Conservation (phyloP, 2,888 invertebrate species). For the Macaria notata region DNA sequence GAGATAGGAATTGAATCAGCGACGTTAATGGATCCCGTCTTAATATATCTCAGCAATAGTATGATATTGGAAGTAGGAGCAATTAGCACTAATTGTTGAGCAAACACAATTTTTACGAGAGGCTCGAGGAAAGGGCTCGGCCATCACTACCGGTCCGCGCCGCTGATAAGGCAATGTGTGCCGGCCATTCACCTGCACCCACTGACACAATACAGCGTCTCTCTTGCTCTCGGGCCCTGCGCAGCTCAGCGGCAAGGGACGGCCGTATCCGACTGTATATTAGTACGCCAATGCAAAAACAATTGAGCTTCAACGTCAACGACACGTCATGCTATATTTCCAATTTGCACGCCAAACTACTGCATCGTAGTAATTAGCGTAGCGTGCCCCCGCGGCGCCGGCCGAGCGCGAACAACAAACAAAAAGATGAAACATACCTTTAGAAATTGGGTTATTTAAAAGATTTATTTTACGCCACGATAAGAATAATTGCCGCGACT, state of each 20-base stretch:
- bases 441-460: constrained; percentile 9
- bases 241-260: constrained; percentile 41
- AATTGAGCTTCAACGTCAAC: constrained; percentile 45
- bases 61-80: too few relatives aligned
- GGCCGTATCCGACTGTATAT: constrained; percentile 30
- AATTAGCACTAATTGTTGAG: too few relatives aligned
- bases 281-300: constrained; percentile 51
- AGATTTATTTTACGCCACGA: background rate
- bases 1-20: background rate
- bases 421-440: constrained; percentile 9
- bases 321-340: constrained; percentile 59
- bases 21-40: too few relatives aligned
- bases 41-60: too few relatives aligned
- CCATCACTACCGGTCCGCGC: constrained; percentile 62
- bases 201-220: constrained; percentile 65
- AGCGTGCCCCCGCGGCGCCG: constrained; percentile 42
- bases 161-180: constrained; percentile 77
- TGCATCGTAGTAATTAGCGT: constrained; percentile 55
- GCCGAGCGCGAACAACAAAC: constrained; percentile 8
- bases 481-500: constrained; percentile 4
- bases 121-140: constrained; percentile 47
- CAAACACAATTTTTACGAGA: constrained; percentile 26
- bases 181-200: constrained; percentile 77
- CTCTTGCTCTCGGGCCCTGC: constrained; percentile 44
- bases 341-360: constrained; percentile 58